phyloP scores from a whole-genome alignment of 2,888 invertebrate genomes.

The Microctonus aethiopoides region DNA sequence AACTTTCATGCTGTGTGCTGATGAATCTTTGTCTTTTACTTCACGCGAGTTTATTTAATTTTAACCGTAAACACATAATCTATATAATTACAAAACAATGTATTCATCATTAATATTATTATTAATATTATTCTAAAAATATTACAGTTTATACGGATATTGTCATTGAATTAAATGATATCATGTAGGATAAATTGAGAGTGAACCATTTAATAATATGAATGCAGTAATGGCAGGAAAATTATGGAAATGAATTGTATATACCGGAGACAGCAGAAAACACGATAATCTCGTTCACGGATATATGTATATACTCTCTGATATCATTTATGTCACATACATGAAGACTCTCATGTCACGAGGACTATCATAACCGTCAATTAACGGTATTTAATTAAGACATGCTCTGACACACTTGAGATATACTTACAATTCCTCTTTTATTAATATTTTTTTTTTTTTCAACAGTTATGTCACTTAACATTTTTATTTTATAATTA shows the following conservation, averaged over 20 bases:
- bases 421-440: not conserved
- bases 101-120: too few relatives aligned
- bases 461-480: not conserved
- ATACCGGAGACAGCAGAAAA: not conserved
- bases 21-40: conserved; percentile 27
- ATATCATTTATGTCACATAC: conserved; percentile 31
- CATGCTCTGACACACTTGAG: not conserved
- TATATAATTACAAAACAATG: not conserved
- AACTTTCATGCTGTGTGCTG: conserved; percentile 18
- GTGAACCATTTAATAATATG: not conserved
- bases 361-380: not conserved
- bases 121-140: too few relatives aligned
- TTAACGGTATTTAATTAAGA: conserved; percentile 8
- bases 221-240: not conserved
- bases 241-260: not conserved
- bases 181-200: too few relatives aligned
- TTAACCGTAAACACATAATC: not conserved
- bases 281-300: conserved; percentile 34
- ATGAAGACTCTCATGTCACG: not conserved
- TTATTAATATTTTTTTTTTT: not conserved
- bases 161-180: too few relatives aligned
- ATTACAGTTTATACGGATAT: too few relatives aligned
- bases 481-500: not conserved
- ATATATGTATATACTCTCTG: not conserved
- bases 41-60: not conserved